A percentile compares a stretch with the other conserved stretches of the same genome.
These are phyloP conservation scores for Myotis findleyi DNA, from an alignment of 2,797 vertebrate species.

Conservation along the genomic window DNA sequence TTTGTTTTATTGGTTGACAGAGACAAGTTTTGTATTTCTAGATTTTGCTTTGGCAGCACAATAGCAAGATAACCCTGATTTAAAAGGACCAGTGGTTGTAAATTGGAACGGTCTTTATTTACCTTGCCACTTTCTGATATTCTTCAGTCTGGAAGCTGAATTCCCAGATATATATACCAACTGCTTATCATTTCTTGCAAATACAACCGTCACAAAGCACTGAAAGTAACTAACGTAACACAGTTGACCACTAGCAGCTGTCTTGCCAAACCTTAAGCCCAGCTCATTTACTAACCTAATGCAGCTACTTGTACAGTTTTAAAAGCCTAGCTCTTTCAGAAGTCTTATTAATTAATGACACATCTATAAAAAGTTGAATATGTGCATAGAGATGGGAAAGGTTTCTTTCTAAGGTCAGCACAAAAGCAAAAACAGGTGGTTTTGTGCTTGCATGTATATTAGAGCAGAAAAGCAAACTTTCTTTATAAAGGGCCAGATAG, in stretches of 20 bases:
- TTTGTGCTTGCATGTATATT: not conserved
- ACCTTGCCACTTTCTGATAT: not conserved
- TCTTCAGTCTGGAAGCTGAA: not conserved
- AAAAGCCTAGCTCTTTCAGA: not conserved
- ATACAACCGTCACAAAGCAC: not conserved
- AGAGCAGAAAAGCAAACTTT: not conserved
- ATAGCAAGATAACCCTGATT: not conserved
- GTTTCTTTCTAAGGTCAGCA: not conserved
- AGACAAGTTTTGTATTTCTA: not conserved
- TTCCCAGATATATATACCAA: not conserved
- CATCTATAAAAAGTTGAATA: not conserved
- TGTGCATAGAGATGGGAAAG: not conserved
- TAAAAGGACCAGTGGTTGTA: not conserved
- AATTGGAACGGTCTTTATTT: not conserved
- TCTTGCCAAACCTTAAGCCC: not conserved
- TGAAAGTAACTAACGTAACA: not conserved
- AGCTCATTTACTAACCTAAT: not conserved
- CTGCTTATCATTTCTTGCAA: not conserved
- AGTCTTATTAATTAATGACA: slow-evolving; percentile 21
- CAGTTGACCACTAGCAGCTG: not conserved
- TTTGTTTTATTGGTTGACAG: not conserved
- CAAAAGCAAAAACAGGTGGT: not conserved
- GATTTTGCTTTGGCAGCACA: not conserved
- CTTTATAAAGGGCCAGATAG: not conserved
- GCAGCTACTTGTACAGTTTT: not conserved